A percentile compares a stretch with the other conserved stretches of the same genome.
These are phyloP conservation scores for Caenorhabditis remanei DNA, from an alignment of 1,140 invertebrate genomes.

Conservation along the genomic window DNA sequence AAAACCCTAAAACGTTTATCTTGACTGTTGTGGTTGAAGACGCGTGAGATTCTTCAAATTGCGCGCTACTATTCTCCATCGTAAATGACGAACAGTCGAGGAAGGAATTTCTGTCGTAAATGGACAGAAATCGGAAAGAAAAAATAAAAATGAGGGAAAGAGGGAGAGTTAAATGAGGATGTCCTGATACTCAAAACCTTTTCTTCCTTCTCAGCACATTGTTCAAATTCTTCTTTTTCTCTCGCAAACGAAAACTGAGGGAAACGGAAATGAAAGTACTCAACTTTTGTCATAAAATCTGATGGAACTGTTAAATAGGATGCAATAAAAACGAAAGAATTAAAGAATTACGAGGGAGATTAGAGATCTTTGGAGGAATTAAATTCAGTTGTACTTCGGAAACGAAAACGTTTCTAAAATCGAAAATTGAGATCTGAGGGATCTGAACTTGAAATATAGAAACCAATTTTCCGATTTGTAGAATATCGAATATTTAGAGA, in stretches of 20 bases:
- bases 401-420: neutral
- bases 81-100: slow-evolving; percentile 33
- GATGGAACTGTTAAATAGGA: neutral
- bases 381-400: slow-evolving; percentile 7
- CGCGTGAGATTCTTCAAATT: slow-evolving; percentile 48
- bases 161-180: slow-evolving; percentile 27
- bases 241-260: slow-evolving; percentile 11
- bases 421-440: no score
- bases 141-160: slow-evolving; percentile 7
- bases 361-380: neutral
- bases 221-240: slow-evolving; percentile 36
- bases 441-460: no score
- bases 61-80: slow-evolving; percentile 47
- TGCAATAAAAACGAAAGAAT: slow-evolving; percentile 37
- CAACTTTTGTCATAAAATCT: slow-evolving; percentile 40
- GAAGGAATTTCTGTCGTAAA: slow-evolving; percentile 34
- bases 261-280: neutral
- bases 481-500: no score
- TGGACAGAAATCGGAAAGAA: slow-evolving; percentile 46
- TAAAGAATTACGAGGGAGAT: slow-evolving; percentile 25
- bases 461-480: no score
- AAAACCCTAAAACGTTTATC: slow-evolving; percentile 47
- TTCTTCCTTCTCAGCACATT: slow-evolving; percentile 21
- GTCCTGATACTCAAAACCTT: slow-evolving; percentile 36
- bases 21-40: slow-evolving; percentile 27